Evolutionary conservation across 2,113 vertebrate genomes (phyloP), one percentile per base, ranked within the genome.

Genomic region (Clarias batrachus): DNA sequence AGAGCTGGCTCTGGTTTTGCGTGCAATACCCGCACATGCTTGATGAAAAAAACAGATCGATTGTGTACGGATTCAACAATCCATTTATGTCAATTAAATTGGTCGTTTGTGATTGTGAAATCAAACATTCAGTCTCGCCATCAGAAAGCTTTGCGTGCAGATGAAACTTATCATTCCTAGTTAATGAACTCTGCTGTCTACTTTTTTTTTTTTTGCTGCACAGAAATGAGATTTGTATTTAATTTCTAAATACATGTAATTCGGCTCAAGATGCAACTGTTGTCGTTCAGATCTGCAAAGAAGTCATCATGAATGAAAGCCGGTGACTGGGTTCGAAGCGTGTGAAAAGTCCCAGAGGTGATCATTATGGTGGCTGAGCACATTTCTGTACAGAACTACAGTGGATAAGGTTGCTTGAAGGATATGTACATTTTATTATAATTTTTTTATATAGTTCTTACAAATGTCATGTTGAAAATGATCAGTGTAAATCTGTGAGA

Each of bases 281-380:
- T 57, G 37, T 11, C 17, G 33, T 21, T 80, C 14, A 37, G 62
- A 30, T 14, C 27, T 85, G 88, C 91, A 81, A 89, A 81, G 89
- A 90, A 88, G 88, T 88, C 84, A 83, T 84, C 27, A 21, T 66
- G n/a, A 77, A 30, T 14, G n/a, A 70, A 59, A 83, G 54, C 88
- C 79, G 62, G 83, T 91, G 91, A 91, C 66, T 83, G 88, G 88
- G 56, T 76, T 48, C 33, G 62, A 37, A 77, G 27, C 57, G 41
- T 77, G 30, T 59, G 21, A 13, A 56, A 59, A 76, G 54, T 21
- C 41, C 68, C 85, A 70, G 83, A 90, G 90, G 71, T 62, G 23
- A 84, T 80, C 52, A 2, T 71, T 54, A 37, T 30, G 19, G 71
- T 86, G 89, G 91, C 86, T 89, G 91, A 91, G 91, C 91, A 84